Evolutionary conservation across 2,113 vertebrate species (phyloP), one percentile per base, ranked within the genome.

Genomic region (Zosterops borbonicus): DNA sequence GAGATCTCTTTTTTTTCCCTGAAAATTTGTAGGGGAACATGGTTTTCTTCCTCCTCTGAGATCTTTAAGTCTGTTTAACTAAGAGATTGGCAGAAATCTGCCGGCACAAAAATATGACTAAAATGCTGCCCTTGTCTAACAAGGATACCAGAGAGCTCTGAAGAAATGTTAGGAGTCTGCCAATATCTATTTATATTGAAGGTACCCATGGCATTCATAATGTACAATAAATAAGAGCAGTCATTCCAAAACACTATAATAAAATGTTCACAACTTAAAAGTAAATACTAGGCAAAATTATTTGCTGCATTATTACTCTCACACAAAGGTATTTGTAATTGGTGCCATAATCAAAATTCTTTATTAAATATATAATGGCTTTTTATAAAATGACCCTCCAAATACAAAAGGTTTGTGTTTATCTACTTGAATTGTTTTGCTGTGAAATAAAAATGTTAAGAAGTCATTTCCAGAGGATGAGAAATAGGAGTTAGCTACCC

Each of bases 251-350:
- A 92, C 82, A 71, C 31, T 77, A 42, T 92, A 95, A 96, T 94
- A 96, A 97, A 97, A 85, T 84, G 56, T 85, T 93, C 84, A 82
- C 71, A 95, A 93, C 70, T 92, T 96, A 56, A 90, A 97, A 96
- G 90, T 93, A 98, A 97, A 96, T 96, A 96, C 13, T 74, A 39
- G 9, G 9, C 62, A 95, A 91, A 97, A 95, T 73, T 17, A 97
- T 93, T 39, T 59, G 12, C 74, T 92, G 37, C 39, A 6, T 83
- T 77, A 86, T 89, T 95, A 39, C 39, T 90, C 5, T 19, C 55
- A 79, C 39, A 29, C 68, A 95, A 83, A 88, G 83, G 44, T 92
- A 95, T 94, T 92, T 23, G 31, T 96, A 95, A 95, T 86, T 87
- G 77, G 64, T 84, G 49, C 24, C 42, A 50, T 87, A 85, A 96